Base-by-base conservation (phyloP, 2,113 vertebrate genomes). In the Nymphicus hollandicus region DNA sequence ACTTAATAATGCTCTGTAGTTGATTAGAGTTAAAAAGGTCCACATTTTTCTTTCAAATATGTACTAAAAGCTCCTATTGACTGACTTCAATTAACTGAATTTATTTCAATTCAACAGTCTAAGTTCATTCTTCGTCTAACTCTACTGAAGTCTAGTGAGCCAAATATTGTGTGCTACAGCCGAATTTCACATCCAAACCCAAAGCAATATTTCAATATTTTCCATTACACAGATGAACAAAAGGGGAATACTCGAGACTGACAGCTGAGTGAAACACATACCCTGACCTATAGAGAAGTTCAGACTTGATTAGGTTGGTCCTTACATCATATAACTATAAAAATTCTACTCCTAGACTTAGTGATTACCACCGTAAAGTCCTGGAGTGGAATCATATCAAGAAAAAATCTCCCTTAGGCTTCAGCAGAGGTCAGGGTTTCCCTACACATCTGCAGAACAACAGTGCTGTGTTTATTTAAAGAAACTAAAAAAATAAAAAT, bases 81-180 rank as follows among this genome's bases (percentile, higher is more conserved):
- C 85, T 95, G 74, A 84, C 77, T 95, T 93, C 89, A 96, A 91
- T 93, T 97, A 97, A 93, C 72, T 91, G 81, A 91, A 96, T 94
- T 93, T 46, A 93, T 96, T 92, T 93, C 86, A 85, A 61, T 81
- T 91, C 80, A 95, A 66, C 78, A 86, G 71, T 70, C 64, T 79
- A 83, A 95, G 95, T 93, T 95, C 71, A 89, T 95, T 96, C 86
- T 87, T 91, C 37, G 0, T 81, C 47, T 85, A 91, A 91, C 24
- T 76, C 29, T 81, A 35, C 58, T 81, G 66, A 92, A 89, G 41
- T 91, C 80, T 91, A 88, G 44, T 65, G 61, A 96, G 77, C 15
- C 84, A 95, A 96, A 95, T 91, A 81, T 87, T 91, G 78, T 86
- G 71, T 76, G 93, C 94, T 49, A 68, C 86, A 93, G 86, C 61